Percentiles rank a stretch among this genome's conserved stretches.
Evolutionary conservation across 2,113 vertebrate genomes (phyloP).

Genomic region (Odocoileus hemionus): DNA sequence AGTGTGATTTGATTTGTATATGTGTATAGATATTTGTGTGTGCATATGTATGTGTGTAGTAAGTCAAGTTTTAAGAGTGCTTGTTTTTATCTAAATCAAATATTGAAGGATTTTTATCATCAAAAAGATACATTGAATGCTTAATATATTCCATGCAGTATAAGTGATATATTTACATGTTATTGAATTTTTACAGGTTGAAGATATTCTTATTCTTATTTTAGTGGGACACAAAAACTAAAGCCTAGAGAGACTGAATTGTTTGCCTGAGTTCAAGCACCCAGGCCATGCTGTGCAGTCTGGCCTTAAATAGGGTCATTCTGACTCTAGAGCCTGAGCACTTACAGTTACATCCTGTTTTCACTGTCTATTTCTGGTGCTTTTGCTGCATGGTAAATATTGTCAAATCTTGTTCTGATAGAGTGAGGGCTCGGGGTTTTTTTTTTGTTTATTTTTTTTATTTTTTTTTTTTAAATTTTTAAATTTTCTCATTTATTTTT

Average conservation of each 20-base stretch:
- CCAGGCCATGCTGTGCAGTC: neutral
- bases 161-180: neutral
- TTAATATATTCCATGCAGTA: neutral
- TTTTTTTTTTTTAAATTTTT: no score
- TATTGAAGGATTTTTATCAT: neutral
- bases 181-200: neutral
- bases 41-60: neutral
- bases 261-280: neutral
- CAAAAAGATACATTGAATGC: neutral
- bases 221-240: neutral
- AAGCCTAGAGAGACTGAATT: neutral
- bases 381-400: neutral
- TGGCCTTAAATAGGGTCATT: neutral
- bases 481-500: no score
- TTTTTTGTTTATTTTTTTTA: no score
- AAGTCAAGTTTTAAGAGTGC: neutral
- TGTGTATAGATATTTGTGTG: neutral
- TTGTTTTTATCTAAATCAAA: slow-evolving; percentile 17
- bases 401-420: neutral
- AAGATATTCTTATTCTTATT: neutral
- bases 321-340: neutral
- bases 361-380: neutral
- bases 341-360: neutral
- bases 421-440: neutral
- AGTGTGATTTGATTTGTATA: neutral